These are phyloP conservation scores for Hydriomena furcata DNA, from an alignment of 2,888 invertebrate species.

Conservation along the genomic window DNA sequence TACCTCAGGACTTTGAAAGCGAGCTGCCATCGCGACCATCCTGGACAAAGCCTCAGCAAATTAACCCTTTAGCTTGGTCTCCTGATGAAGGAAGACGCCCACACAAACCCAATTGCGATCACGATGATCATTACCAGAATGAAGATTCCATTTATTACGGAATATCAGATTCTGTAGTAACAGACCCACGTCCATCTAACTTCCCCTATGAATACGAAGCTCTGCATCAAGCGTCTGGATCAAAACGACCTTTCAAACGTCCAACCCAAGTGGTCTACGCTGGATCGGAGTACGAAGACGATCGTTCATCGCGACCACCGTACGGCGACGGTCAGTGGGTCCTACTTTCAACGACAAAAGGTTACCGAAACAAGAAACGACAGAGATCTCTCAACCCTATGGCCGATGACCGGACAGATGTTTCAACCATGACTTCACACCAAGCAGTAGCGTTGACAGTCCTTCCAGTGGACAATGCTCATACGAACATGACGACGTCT, in stretches of 20 bases:
- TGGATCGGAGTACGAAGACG: constrained; percentile 67
- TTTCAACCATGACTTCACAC: constrained; percentile 70
- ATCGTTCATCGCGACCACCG: constrained; percentile 78
- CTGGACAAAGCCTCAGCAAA: constrained; percentile 61
- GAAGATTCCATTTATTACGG: constrained; percentile 68
- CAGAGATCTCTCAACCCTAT: constrained; percentile 65
- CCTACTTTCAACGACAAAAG: constrained; percentile 89
- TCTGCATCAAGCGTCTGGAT: constrained; percentile 57
- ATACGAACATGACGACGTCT: constrained; percentile 85
- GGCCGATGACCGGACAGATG: constrained; percentile 52
- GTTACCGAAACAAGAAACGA: constrained; percentile 84
- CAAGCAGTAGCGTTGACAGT: constrained; percentile 87
- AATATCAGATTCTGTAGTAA: constrained; percentile 71
- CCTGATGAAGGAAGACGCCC: constrained; percentile 72
- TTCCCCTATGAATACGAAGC: constrained; percentile 78
- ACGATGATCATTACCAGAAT: constrained; percentile 56
- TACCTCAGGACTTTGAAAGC: constrained; percentile 60
- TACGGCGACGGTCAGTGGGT: constrained; percentile 91
- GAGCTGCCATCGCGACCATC: constrained; percentile 72
- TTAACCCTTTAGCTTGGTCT: constrained; percentile 63
- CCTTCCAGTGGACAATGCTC: constrained; percentile 87
- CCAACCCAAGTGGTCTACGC: constrained; percentile 80
- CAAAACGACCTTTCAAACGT: constrained; percentile 65
- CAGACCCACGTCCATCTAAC: constrained; percentile 75
- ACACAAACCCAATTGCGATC: constrained; percentile 71